Conservation (phyloP, 1,140 invertebrate species). For the Cydia pomonella region DNA sequence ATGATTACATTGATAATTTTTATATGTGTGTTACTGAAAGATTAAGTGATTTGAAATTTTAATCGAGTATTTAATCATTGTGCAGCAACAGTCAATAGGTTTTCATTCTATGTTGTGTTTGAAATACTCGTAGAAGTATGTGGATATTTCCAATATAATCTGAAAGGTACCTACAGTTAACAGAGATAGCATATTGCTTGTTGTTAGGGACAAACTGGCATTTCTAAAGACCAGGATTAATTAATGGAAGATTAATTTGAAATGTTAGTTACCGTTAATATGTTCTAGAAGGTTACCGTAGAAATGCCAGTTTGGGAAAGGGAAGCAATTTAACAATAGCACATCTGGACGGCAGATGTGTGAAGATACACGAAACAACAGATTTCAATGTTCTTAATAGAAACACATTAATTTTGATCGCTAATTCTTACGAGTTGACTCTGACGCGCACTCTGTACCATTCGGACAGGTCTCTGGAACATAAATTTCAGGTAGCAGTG, state of each 20-base stretch:
- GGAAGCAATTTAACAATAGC: slow-evolving; percentile 65
- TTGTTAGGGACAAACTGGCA: slow-evolving; percentile 69
- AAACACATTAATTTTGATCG: slow-evolving; percentile 75
- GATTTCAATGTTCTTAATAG: slow-evolving; percentile 70
- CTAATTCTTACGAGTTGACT: slow-evolving; percentile 86
- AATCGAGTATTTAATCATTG: not conserved
- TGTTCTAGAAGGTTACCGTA: slow-evolving; percentile 38
- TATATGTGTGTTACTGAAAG: not conserved
- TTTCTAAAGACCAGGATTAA: slow-evolving; percentile 45
- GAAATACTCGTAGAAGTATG: slow-evolving; percentile 17
- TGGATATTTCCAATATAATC: slow-evolving; percentile 30
- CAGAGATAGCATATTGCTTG: slow-evolving; percentile 52
- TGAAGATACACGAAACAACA: slow-evolving; percentile 76
- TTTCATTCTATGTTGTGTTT: slow-evolving; percentile 8
- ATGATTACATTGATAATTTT: not conserved
- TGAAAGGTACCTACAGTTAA: slow-evolving; percentile 39
- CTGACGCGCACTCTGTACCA: slow-evolving; percentile 88
- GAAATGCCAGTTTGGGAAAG: slow-evolving; percentile 74
- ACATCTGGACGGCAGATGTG: slow-evolving; percentile 78
- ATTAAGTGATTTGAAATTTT: not conserved
- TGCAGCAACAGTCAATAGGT: not conserved
- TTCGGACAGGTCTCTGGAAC: slow-evolving; percentile 88
- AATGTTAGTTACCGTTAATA: not conserved
- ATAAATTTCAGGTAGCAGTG: slow-evolving; percentile 83
- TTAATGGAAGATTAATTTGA: not conserved